Evolutionary conservation across 2,888 invertebrate species (phyloP).

Genomic region (Apoderus coryli): DNA sequence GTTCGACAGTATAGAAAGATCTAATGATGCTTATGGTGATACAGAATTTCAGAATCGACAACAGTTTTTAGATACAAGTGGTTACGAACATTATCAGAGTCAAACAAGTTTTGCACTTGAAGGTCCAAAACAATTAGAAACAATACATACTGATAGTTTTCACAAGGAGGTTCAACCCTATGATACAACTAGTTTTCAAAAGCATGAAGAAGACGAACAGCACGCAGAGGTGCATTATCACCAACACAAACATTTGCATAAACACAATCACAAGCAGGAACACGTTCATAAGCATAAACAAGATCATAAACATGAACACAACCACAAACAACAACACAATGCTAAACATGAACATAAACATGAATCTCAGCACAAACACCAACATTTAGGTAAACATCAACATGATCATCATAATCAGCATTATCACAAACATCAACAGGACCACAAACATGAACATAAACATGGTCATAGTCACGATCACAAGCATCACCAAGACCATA

Average conservation of each 20-base stretch:
- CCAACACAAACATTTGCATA: slow-evolving; percentile 9
- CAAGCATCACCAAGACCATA: slow-evolving; percentile 16
- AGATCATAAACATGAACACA: slow-evolving; percentile 8
- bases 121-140: slow-evolving; percentile 24
- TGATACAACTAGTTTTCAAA: slow-evolving; percentile 17
- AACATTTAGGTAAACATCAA: slow-evolving; percentile 15
- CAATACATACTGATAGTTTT: slow-evolving; percentile 21
- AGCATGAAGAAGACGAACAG: slow-evolving; percentile 18
- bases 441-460: slow-evolving; percentile 15
- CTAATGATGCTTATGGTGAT: slow-evolving; percentile 8
- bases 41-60: slow-evolving; percentile 11
- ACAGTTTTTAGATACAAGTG: slow-evolving; percentile 14
- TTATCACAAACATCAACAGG: slow-evolving; percentile 17
- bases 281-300: slow-evolving; percentile 9
- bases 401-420: slow-evolving; percentile 19
- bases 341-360: slow-evolving; percentile 16
- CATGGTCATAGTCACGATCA: slow-evolving; percentile 14
- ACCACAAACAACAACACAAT: slow-evolving; percentile 13
- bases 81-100: slow-evolving; percentile 21
- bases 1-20: slow-evolving; percentile 5
- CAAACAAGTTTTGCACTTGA: slow-evolving; percentile 19
- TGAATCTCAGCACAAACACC: slow-evolving; percentile 17
- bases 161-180: slow-evolving; percentile 23
- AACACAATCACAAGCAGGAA: slow-evolving; percentile 9
- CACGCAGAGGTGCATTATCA: slow-evolving; percentile 16